Evolutionary conservation across 2,888 invertebrate species (phyloP).

Genomic region (Morinoia aosen): DNA sequence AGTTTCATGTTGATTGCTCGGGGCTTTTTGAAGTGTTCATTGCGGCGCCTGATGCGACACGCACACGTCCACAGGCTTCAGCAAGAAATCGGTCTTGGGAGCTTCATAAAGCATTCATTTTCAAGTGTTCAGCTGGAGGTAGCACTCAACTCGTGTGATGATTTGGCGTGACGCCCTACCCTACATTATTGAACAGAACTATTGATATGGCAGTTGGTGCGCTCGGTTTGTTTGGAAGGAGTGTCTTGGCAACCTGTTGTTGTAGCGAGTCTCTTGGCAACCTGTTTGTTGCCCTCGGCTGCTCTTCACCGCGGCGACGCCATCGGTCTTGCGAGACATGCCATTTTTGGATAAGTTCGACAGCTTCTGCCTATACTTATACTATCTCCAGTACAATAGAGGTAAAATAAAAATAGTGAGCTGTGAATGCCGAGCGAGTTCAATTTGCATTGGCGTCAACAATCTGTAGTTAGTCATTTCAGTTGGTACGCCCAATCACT

Average conservation of each 20-base stretch:
- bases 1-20: too few relatives aligned
- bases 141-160: not conserved
- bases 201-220: not conserved
- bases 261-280: not conserved
- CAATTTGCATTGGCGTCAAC: not conserved
- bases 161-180: not conserved
- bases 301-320: not conserved
- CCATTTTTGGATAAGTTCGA: not conserved
- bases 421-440: not conserved
- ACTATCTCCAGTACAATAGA: too few relatives aligned
- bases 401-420: not conserved
- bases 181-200: constrained; percentile 12
- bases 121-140: not conserved
- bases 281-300: not conserved
- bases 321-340: not conserved
- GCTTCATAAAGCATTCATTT: not conserved
- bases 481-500: too few relatives aligned
- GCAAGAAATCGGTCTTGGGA: not conserved
- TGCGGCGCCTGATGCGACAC: not conserved
- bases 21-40: too few relatives aligned
- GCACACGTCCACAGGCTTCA: too few relatives aligned
- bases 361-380: not conserved
- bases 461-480: too few relatives aligned
- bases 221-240: not conserved
- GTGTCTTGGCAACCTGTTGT: constrained; percentile 46